Evolutionary conservation across 2,797 vertebrate genomes (phyloP), one percentile per base, ranked within the genome.

Genomic region (Gephyroberyx darwinii): DNA sequence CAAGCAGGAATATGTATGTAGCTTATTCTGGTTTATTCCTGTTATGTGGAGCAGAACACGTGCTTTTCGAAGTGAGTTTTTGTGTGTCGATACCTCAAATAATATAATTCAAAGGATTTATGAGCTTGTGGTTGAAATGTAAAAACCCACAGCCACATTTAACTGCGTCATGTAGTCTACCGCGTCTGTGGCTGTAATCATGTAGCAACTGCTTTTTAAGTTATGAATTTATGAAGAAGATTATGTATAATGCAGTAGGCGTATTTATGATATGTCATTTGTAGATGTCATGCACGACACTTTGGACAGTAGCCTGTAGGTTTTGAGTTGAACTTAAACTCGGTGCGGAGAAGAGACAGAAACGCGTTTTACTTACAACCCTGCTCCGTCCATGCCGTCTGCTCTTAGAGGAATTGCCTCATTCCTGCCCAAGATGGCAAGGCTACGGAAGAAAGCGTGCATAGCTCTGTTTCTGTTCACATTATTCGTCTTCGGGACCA

Each of bases 401-500:
- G n/a, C 62, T 69, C 77, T 61, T 20, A 60, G 47, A 56, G 43
- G 43, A 45, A 45, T 45, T 45, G 43, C 4, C 26, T 19, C 39
- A 62, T 30, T 73, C 22, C 57, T 51, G 35, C 9, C 61, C 57
- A 20, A 75, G 54, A 97, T 97, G 96, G 94, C 94, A 62, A 83
- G 95, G 30, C 86, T 96, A 56, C 93, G 95, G 67, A 95, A 94
- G 83, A 96, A 93, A 80, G 93, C 94, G 19, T 96, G 95, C 78
- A 85, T 96, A 35, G 95, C 93, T 13, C 89, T 97, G 19, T 94
- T 96, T 51, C 91, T 97, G 37, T 96, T 96, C 57, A 93, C 95
- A 14, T 86, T 97, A 0, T 96, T 97, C 78, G 86, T 96, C 65
- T 95, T 97, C 62, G 95, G 95, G 31, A 95, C 95, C 14, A 93